These are phyloP conservation scores for Lagodon rhomboides DNA, from an alignment of 2,797 vertebrate genomes.

Conservation along the genomic window DNA sequence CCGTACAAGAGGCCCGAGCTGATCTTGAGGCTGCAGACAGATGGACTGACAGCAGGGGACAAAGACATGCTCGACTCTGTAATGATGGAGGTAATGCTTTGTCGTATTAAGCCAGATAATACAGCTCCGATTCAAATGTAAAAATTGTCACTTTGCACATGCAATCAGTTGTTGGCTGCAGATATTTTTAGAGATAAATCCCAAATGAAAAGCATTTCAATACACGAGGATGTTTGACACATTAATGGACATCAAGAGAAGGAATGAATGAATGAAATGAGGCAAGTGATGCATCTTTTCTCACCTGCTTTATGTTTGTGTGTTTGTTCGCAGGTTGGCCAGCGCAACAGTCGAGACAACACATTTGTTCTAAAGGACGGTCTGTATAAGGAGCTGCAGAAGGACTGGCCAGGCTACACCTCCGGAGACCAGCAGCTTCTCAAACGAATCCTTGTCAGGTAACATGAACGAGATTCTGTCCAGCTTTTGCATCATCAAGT, in stretches of 20 bases:
- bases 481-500: too few relatives aligned
- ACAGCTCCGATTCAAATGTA: background rate
- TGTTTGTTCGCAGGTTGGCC: constrained; percentile 88
- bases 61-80: constrained; percentile 89
- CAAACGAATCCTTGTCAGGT: constrained; percentile 92
- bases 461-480: constrained; percentile 27
- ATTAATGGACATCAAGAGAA: background rate
- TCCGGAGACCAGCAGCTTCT: constrained; percentile 93
- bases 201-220: background rate
- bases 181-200: background rate
- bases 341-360: constrained; percentile 87
- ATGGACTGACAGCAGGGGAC: constrained; percentile 88
- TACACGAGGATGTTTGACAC: background rate
- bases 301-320: background rate
- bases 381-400: constrained; percentile 92
- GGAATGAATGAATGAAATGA: background rate
- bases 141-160: too few relatives aligned
- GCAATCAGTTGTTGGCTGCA: too few relatives aligned
- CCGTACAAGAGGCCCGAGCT: constrained; percentile 93
- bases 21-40: constrained; percentile 91
- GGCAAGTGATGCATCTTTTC: background rate
- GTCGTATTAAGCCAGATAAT: background rate
- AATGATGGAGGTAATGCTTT: constrained; percentile 87
- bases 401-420: constrained; percentile 95
- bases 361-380: constrained; percentile 89